Conservation (phyloP, 2,888 invertebrate genomes). For the Chesias legatella region DNA sequence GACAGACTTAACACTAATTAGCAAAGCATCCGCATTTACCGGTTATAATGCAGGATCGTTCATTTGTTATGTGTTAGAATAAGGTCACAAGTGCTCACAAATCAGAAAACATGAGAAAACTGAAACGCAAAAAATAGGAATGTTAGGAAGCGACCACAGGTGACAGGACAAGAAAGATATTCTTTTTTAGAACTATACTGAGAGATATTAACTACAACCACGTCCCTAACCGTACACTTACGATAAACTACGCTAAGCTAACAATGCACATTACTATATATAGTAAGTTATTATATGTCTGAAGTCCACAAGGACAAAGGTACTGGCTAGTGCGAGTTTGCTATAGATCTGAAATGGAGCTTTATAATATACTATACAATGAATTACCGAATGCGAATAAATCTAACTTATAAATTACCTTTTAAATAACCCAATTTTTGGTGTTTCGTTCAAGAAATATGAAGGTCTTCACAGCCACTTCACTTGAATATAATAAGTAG, state of each 20-base stretch:
- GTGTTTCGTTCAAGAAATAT: slow-evolving; percentile 56
- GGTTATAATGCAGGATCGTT: slow-evolving; percentile 36
- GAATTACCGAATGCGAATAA: slow-evolving; percentile 50
- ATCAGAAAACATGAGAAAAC: slow-evolving; percentile 40
- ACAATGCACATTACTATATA: slow-evolving; percentile 70
- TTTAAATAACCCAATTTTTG: slow-evolving; percentile 63
- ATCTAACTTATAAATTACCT: slow-evolving; percentile 59
- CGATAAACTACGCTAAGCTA: slow-evolving; percentile 74
- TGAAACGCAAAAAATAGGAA: slow-evolving; percentile 64
- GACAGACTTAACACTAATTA: too few relatives aligned
- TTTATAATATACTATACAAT: slow-evolving; percentile 44
- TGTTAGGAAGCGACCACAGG: slow-evolving; percentile 69
- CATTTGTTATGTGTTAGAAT: slow-evolving; percentile 32
- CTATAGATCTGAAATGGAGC: slow-evolving; percentile 44
- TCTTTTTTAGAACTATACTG: slow-evolving; percentile 50
- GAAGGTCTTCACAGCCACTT: slow-evolving; percentile 75
- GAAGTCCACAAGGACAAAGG: slow-evolving; percentile 63
- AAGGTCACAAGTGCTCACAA: slow-evolving; percentile 38
- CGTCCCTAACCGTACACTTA: slow-evolving; percentile 74
- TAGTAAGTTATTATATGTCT: slow-evolving; percentile 62
- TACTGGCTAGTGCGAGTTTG: slow-evolving; percentile 71
- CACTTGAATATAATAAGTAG: slow-evolving; percentile 47
- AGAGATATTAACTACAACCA: slow-evolving; percentile 58
- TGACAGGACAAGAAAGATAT: slow-evolving; percentile 57
- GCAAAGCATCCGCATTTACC: slow-evolving; percentile 11